Evolutionary conservation across 2,113 vertebrate species (phyloP), one percentile per base, ranked within the genome.

Genomic region (Epinephelus lanceolatus): DNA sequence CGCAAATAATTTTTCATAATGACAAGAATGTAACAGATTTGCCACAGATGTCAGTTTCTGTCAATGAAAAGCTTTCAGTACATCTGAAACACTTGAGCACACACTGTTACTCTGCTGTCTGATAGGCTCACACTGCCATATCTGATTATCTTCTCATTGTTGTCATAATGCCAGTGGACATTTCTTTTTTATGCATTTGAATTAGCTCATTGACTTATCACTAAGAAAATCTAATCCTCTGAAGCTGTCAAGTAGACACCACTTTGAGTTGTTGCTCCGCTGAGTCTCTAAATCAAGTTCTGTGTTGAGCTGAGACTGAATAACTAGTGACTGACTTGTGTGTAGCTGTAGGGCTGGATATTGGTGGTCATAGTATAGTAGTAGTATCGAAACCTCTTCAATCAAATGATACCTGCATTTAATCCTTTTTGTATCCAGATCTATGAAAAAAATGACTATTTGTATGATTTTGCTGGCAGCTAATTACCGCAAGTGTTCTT

Each of bases 61-160:
- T 27, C 17, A 47, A 4, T 76, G 4, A 57, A 45, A 47, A 55
- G n/a, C 6, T 19, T 15, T 19, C 14, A 51, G 6, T 23, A 13
- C 6, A 23, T 37, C 23, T 37, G 11, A 63, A 52, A 56, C 2
- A 62, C 27, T 53, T 66, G 15, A 65, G 21, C 53, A 10, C 5
- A 12, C 27, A 62, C 15, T 30, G 18, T 70, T 63, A 18, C 23
- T 62, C 21, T 74, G 55, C 52, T 68, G 62, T 73, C 10, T 37
- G 21, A 70, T 45, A 53, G 25, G 11, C 19, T 80, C 1, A 2
- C 17, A 65, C 4, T 49, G 63, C 15, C 33, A 71, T 57, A 49
- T 42, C 5, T 8, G 23, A 78, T 73, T 18, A 69, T 74, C 52
- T 17, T 42, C 75, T 70, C 51, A 59, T 15, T 56, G 37, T 52